phyloP scores from a whole-genome alignment of 2,113 vertebrate genomes.

The Climacteris rufus region DNA sequence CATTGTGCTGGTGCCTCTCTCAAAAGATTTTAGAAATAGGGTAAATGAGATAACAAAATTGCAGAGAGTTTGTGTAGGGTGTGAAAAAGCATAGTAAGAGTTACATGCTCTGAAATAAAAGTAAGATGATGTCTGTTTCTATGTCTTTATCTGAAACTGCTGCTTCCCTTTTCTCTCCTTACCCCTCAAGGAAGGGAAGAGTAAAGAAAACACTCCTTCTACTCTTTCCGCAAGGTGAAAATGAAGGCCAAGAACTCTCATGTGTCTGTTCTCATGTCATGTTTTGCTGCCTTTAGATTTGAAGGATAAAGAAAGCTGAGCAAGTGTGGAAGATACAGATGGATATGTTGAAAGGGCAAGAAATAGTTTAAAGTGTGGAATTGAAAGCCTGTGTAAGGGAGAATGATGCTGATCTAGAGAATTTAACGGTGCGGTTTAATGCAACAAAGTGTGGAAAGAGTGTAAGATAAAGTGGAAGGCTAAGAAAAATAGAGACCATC shows the following conservation, averaged over 20 bases:
- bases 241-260: background rate
- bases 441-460: background rate
- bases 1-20: background rate
- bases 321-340: background rate
- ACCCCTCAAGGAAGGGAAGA: background rate
- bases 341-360: conserved; percentile 11
- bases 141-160: background rate
- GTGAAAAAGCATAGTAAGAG: background rate
- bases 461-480: background rate
- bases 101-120: background rate
- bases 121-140: background rate
- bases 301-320: background rate
- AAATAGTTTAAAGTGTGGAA: background rate
- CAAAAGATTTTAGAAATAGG: background rate
- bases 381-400: background rate
- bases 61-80: background rate
- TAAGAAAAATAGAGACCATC: background rate
- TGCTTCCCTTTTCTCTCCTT: background rate
- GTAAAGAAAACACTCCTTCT: background rate
- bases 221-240: background rate
- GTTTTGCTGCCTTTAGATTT: background rate
- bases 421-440: background rate
- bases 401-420: background rate
- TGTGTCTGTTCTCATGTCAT: background rate
- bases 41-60: background rate